Evolutionary conservation across 2,888 invertebrate species (phyloP), one percentile per base, ranked within the genome.

Genomic region (Melieria picta): DNA sequence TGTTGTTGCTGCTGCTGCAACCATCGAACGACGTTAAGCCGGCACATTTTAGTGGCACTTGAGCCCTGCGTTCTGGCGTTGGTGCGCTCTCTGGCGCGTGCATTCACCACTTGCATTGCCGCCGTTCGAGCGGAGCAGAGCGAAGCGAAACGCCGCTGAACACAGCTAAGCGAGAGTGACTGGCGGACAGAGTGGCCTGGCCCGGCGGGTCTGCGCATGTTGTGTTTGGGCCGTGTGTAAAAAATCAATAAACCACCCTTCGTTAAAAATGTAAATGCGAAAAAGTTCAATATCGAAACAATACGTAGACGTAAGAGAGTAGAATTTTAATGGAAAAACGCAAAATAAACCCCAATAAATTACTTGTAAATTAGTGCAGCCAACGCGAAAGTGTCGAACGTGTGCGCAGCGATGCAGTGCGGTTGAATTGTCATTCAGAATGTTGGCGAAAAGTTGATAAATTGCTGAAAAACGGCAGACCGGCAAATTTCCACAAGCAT

Each of bases 221-320:
- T 56, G 48, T 50, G 50, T 56, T 13, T 69, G 63, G 46, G 57
- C 56, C 11, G 42, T 48, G 48, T 47, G 73, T 75, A 79, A 81
- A 83, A 85, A 85, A 86, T 86, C 86, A 82, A 85, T 86, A 80
- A 78, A 78, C 78, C 75, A 80, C 80, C 80, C 81, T 82, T 85
- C 82, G 80, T 81, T 78, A 80, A 82, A 82, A 84, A 83, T 80
- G 81, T 81, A 82, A 82, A 80, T 80, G 80, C 82, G 80, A 82
- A 82, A 80, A 82, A 81, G 81, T 84, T 82, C 82, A 84, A 84
- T 83, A 84, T 78, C 75, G 81, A 80, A 82, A 79, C 83, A 81
- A 74, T 76, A 79, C 76, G 75, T 79, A 78, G 78, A 77, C 79
- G 77, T 77, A 78, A 77, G 76, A 74, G 75, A 76, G 73, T 74